phyloP scores from a whole-genome alignment of 2,797 vertebrate species.

The Poecilia gillii region DNA sequence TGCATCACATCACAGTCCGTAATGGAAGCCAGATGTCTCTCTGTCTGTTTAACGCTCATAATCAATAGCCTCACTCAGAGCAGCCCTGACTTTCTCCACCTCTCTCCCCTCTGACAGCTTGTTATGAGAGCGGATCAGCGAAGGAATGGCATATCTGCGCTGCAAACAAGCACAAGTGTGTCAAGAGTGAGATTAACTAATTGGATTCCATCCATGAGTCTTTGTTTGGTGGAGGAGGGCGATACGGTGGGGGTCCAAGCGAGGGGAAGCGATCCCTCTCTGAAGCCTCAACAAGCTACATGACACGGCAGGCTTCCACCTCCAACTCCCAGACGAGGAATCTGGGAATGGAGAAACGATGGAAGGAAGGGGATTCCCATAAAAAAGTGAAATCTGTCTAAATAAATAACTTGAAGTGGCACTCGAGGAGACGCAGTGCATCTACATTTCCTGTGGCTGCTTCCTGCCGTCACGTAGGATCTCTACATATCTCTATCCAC shows the following conservation, averaged over 20 bases:
- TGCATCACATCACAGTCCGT: constrained; percentile 77
- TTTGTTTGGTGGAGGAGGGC: constrained; percentile 50
- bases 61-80: constrained; percentile 83
- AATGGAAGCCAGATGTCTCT: constrained; percentile 92
- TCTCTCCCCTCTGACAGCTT: constrained; percentile 78
- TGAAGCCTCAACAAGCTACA: constrained; percentile 67
- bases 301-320: constrained; percentile 65
- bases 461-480: constrained; percentile 71
- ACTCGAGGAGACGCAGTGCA: constrained; percentile 66
- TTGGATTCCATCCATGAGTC: constrained; percentile 71
- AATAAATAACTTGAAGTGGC: constrained; percentile 81
- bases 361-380: constrained; percentile 64
- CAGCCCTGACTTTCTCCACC: constrained; percentile 60
- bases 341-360: constrained; percentile 57
- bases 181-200: constrained; percentile 85
- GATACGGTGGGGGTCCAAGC: constrained; percentile 26
- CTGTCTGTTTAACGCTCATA: constrained; percentile 85
- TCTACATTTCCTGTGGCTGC: constrained; percentile 74
- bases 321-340: constrained; percentile 45
- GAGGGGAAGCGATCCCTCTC: constrained; percentile 67
- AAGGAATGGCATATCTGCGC: constrained; percentile 77
- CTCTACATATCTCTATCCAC: constrained; percentile 66
- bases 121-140: constrained; percentile 87
- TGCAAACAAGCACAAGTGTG: constrained; percentile 70
- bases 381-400: constrained; percentile 55